Percentiles rank a stretch among this genome's conserved stretches.
These are phyloP conservation scores for Nomada hirtipes DNA, from an alignment of 2,888 invertebrate species.

Conservation along the genomic window DNA sequence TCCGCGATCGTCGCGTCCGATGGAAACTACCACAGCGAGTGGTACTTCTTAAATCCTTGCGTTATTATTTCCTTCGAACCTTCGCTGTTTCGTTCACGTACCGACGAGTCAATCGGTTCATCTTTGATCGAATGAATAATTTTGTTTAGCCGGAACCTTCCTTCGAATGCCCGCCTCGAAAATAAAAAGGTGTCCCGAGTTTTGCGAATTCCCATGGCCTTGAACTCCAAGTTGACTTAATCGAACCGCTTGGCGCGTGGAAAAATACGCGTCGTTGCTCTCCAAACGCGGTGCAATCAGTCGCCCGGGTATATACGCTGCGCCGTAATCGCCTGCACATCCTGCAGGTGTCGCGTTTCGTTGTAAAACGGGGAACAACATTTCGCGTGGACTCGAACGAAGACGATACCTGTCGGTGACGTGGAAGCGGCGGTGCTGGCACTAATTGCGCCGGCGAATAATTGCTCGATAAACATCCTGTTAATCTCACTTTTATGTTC, in stretches of 20 bases:
- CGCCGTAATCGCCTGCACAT: slow-evolving; percentile 45
- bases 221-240: slow-evolving; percentile 13
- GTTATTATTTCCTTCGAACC: no score
- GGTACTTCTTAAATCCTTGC: not conserved
- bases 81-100: no score
- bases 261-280: slow-evolving; percentile 26
- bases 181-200: not conserved
- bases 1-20: slow-evolving; percentile 35
- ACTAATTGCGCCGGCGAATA: slow-evolving; percentile 78
- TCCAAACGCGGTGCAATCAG: slow-evolving; percentile 6
- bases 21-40: not conserved
- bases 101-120: no score
- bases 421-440: slow-evolving; percentile 64
- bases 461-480: slow-evolving; percentile 83
- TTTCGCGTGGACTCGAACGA: slow-evolving; percentile 40
- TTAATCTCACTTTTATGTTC: slow-evolving; percentile 78
- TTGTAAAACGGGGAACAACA: slow-evolving; percentile 29
- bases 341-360: slow-evolving; percentile 62
- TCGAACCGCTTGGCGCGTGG: not conserved
- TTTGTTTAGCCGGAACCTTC: no score
- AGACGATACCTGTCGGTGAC: slow-evolving; percentile 58
- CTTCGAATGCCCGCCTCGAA: no score
- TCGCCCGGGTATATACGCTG: not conserved
- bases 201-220: not conserved
- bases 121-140: no score